Percentiles rank a stretch among this genome's conserved stretches.
phyloP scores from a whole-genome alignment of 1,140 invertebrate genomes.

The Brachionus plicatilis region DNA sequence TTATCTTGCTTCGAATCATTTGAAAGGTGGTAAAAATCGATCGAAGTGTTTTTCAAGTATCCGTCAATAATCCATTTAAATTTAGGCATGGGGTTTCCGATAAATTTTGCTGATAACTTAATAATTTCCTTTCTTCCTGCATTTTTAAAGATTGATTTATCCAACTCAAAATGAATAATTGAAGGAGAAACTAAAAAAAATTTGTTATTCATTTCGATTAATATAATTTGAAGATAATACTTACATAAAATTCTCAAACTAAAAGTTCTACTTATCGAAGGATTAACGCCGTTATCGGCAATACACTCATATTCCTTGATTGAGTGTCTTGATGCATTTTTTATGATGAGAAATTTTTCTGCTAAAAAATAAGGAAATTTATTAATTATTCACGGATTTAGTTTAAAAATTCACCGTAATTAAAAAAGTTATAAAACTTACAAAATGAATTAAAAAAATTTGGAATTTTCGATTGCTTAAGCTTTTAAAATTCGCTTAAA shows the following conservation, averaged over 20 bases:
- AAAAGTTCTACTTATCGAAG: conserved; percentile 16
- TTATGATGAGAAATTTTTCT: background rate
- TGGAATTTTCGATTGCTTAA: too few species aligned
- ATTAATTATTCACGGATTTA: background rate
- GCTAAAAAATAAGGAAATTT: background rate
- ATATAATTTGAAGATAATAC: background rate
- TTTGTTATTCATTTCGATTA: background rate
- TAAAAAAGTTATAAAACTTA: too few species aligned
- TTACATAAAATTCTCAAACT: conserved; percentile 16
- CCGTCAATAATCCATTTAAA: background rate
- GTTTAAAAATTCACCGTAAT: too few species aligned
- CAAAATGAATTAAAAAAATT: too few species aligned
- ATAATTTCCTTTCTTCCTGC: background rate
- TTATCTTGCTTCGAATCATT: background rate
- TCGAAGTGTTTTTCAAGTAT: background rate
- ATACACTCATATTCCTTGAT: conserved; percentile 25
- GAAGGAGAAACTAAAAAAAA: background rate
- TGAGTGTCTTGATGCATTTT: conserved; percentile 2
- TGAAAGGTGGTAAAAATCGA: background rate
- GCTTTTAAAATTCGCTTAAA: too few species aligned
- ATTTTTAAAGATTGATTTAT: background rate
- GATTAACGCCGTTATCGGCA: conserved; percentile 23
- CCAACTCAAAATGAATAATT: background rate
- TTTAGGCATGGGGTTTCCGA: background rate
- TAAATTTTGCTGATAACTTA: background rate